Conservation (phyloP, 2,797 vertebrate species). For the Cyprinodon diabolis region DNA sequence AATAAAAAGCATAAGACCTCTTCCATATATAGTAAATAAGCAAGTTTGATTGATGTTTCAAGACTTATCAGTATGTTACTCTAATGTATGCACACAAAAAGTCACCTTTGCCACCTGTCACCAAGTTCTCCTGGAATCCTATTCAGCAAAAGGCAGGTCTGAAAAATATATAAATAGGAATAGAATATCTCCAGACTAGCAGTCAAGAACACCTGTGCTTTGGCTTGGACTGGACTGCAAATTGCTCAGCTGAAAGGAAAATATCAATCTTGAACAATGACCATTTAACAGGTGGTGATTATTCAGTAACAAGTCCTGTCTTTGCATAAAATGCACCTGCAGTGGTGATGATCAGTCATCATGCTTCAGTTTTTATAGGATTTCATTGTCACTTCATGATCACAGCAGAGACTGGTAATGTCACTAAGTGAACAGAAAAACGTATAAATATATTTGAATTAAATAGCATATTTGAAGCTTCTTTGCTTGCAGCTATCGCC, state of each 20-base stretch:
- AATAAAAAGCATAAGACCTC: background rate
- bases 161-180: background rate
- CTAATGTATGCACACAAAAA: background rate
- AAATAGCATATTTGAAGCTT: background rate
- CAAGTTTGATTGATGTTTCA: background rate
- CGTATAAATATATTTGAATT: background rate
- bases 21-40: background rate
- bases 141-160: background rate
- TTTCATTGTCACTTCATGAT: background rate
- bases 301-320: background rate
- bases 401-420: background rate
- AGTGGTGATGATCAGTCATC: background rate
- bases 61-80: background rate
- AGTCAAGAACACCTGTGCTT: background rate
- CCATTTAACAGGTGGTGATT: constrained; percentile 2
- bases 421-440: background rate
- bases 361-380: background rate
- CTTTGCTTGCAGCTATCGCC: background rate
- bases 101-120: background rate
- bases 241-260: constrained; percentile 1
- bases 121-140: background rate
- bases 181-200: background rate
- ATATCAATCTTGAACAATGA: background rate
- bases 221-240: background rate
- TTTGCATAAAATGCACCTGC: constrained; percentile 5